Conservation (phyloP, 2,797 vertebrate species). For the Acanthurus lineatus region DNA sequence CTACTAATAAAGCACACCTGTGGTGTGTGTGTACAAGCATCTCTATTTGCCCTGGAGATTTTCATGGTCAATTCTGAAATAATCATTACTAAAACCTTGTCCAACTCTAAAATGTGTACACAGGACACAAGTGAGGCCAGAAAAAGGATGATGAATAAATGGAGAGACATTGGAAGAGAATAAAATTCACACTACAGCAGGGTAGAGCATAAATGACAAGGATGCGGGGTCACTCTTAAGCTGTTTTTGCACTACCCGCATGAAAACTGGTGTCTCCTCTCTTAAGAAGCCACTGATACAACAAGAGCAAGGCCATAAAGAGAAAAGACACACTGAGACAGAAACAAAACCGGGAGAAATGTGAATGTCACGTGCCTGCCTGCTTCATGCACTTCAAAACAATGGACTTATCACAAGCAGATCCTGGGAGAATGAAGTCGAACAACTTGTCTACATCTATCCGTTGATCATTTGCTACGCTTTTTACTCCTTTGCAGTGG, state of each 20-base stretch:
- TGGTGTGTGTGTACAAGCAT: neutral
- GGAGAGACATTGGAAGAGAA: neutral
- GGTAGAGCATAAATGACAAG: neutral
- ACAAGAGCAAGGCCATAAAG: conserved; percentile 10
- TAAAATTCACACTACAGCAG: neutral
- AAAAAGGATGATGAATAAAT: neutral
- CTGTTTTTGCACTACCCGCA: neutral
- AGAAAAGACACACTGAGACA: conserved; percentile 17
- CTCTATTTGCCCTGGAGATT: conserved; percentile 22
- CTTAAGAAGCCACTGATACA: conserved; percentile 25
- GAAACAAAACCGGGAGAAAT: conserved; percentile 18
- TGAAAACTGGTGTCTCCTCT: conserved; percentile 7
- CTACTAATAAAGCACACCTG: conserved; percentile 35
- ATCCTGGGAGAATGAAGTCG: neutral
- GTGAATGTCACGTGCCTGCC: conserved; percentile 26
- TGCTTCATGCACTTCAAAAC: neutral
- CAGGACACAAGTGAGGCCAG: neutral
- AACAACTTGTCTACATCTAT: neutral
- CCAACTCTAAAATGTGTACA: neutral
- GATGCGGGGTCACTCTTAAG: neutral
- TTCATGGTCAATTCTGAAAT: conserved; percentile 5
- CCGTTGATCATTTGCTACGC: too few relatives aligned
- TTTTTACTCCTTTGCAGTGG: too few relatives aligned
- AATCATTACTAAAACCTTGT: conserved; percentile 10
- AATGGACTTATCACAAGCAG: neutral